A percentile compares a stretch with the other conserved stretches of the same genome.
Evolutionary conservation across 2,888 invertebrate genomes (phyloP).

Genomic region (Brachyptera risi): DNA sequence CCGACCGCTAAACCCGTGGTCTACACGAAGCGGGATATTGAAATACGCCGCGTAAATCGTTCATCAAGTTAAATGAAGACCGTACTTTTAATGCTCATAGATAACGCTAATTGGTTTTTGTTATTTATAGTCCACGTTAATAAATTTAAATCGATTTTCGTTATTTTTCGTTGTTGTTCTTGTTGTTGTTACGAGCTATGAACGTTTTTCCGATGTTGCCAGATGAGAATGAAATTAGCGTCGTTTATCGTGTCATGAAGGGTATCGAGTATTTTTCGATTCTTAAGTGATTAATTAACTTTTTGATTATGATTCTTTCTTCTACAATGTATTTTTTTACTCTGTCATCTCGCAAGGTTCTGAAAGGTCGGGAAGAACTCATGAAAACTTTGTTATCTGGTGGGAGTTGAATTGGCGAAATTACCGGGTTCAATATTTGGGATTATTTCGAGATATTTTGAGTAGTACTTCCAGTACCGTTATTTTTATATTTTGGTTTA

Average conservation of each 20-base stretch:
- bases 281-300: slow-evolving; percentile 1
- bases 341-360: too few species aligned
- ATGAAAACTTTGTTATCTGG: too few species aligned
- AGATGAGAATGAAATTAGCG: slow-evolving; percentile 1
- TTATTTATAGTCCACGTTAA: slow-evolving; percentile 1
- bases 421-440: too few species aligned
- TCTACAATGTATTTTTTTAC: too few species aligned
- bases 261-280: too few species aligned
- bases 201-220: slow-evolving; percentile 18
- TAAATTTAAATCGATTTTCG: slow-evolving; percentile 6
- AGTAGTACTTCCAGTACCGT: too few species aligned
- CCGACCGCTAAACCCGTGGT: too few species aligned
- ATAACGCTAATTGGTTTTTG: slow-evolving; percentile 5
- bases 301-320: not conserved
- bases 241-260: not conserved
- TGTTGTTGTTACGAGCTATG: not conserved
- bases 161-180: not conserved
- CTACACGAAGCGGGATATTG: not conserved
- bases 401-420: too few species aligned
- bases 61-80: not conserved
- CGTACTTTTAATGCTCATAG: not conserved
- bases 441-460: too few species aligned
- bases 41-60: not conserved
- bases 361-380: too few species aligned
- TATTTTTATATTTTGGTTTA: too few species aligned